A percentile compares a stretch with the other conserved stretches of the same genome.
Conservation (phyloP, 2,113 vertebrate genomes). For the Odontophorus gujanensis region DNA sequence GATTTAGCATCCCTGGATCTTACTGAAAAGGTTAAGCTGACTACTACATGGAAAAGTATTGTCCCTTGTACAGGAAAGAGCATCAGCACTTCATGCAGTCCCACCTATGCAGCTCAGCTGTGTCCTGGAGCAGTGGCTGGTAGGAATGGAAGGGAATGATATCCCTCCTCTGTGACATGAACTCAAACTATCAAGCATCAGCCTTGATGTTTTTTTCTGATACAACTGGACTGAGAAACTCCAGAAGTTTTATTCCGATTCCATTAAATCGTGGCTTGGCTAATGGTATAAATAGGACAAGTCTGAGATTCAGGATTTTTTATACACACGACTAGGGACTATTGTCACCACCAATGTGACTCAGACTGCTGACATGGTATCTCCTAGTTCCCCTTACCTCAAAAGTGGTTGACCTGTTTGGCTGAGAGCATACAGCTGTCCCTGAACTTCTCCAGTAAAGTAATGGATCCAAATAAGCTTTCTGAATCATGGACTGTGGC, state of each 20-base stretch:
- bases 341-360: neutral
- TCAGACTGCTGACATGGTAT: neutral
- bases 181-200: neutral
- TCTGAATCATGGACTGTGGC: neutral
- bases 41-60: fast-evolving
- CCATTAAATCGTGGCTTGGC: neutral
- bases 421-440: neutral
- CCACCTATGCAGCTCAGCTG: fast-evolving
- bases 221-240: neutral
- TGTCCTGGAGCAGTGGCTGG: neutral
- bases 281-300: neutral
- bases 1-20: neutral
- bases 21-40: neutral
- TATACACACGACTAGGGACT: neutral
- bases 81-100: neutral
- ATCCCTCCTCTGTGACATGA: neutral
- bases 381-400: neutral
- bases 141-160: neutral
- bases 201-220: neutral
- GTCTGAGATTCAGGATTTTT: neutral
- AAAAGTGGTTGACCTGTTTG: neutral
- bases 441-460: neutral
- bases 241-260: neutral
- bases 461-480: neutral
- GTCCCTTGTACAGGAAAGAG: neutral